A percentile compares a stretch with the other conserved stretches of the same genome.
phyloP scores from a whole-genome alignment of 1,140 invertebrate genomes.

The Drosophila ironensis region DNA sequence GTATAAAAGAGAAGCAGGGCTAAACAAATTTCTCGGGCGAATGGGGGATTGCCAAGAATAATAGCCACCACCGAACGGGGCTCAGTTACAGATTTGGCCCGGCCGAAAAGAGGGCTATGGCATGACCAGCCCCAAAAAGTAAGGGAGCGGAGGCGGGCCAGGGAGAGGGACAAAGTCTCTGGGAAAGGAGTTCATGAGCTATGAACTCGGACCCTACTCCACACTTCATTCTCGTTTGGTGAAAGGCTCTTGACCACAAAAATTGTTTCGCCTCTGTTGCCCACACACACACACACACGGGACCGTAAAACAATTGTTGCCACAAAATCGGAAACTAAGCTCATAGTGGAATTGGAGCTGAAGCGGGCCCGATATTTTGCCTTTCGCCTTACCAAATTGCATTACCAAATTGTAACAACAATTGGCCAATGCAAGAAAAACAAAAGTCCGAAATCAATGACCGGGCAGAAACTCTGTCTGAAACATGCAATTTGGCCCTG shows the following conservation, averaged over 20 bases:
- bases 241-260: constrained; percentile 53
- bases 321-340: constrained; percentile 27
- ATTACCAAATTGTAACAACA: constrained; percentile 46
- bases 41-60: constrained; percentile 1
- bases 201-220: constrained; percentile 25
- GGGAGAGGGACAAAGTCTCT: neutral
- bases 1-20: neutral
- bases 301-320: constrained; percentile 3
- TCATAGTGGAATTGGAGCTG: constrained; percentile 8
- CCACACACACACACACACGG: constrained; percentile 7
- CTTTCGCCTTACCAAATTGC: constrained; percentile 41
- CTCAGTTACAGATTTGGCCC: constrained; percentile 16
- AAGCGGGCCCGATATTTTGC: constrained; percentile 15
- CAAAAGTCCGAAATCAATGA: constrained; percentile 21
- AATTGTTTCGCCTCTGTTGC: constrained; percentile 39
- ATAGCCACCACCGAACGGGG: neutral
- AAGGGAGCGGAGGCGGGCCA: neutral
- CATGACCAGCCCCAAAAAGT: constrained; percentile 16
- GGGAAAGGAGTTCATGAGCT: constrained; percentile 38
- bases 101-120: constrained; percentile 25
- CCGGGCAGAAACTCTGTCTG: constrained; percentile 3
- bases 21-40: constrained; percentile 3
- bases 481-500: constrained; percentile 19
- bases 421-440: constrained; percentile 29
- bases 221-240: constrained; percentile 24